These are phyloP conservation scores for Microctenopoma stevenorrisi DNA, from an alignment of 2,797 vertebrate genomes.

Conservation along the genomic window DNA sequence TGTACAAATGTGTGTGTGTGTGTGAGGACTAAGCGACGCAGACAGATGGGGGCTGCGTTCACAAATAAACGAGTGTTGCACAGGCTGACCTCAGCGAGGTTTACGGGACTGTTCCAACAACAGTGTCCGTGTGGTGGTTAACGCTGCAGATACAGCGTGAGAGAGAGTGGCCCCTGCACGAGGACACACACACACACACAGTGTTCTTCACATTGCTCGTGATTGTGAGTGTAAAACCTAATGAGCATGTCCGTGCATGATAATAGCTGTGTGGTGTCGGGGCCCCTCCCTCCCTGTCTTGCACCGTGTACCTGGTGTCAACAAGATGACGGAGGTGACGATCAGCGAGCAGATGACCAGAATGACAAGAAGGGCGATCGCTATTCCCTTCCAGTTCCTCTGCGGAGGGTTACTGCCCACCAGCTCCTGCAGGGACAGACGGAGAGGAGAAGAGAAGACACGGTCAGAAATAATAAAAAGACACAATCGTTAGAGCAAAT, in stretches of 20 bases:
- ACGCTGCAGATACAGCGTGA: slow-evolving; percentile 22
- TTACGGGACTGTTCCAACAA: slow-evolving; percentile 43
- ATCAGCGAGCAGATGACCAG: slow-evolving; percentile 99
- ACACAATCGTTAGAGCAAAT: slow-evolving; percentile 30
- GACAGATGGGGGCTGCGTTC: slow-evolving; percentile 23
- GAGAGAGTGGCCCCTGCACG: slow-evolving; percentile 11
- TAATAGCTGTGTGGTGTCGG: slow-evolving; percentile 40
- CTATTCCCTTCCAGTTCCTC: slow-evolving; percentile 99
- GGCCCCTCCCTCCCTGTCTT: slow-evolving; percentile 10
- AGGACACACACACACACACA: slow-evolving; percentile 2
- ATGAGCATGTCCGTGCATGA: slow-evolving; percentile 66
- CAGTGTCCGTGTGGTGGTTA: slow-evolving; percentile 23
- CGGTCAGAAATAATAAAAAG: slow-evolving; percentile 35
- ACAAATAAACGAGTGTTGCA: slow-evolving; percentile 20
- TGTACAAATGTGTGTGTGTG: background rate
- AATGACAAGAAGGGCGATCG: slow-evolving; percentile 97
- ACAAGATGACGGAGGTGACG: slow-evolving; percentile 97
- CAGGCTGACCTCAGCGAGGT: slow-evolving; percentile 37
- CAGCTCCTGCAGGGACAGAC: slow-evolving; percentile 88
- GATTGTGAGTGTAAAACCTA: slow-evolving; percentile 49
- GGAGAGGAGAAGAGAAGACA: slow-evolving; percentile 30
- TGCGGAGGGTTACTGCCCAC: slow-evolving; percentile 98
- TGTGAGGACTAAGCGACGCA: slow-evolving; percentile 2
- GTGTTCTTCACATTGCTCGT: slow-evolving; percentile 33
- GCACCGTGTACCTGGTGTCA: slow-evolving; percentile 92